Evolutionary conservation across 2,888 invertebrate species (phyloP).

Genomic region (Aspidapion aeneum): DNA sequence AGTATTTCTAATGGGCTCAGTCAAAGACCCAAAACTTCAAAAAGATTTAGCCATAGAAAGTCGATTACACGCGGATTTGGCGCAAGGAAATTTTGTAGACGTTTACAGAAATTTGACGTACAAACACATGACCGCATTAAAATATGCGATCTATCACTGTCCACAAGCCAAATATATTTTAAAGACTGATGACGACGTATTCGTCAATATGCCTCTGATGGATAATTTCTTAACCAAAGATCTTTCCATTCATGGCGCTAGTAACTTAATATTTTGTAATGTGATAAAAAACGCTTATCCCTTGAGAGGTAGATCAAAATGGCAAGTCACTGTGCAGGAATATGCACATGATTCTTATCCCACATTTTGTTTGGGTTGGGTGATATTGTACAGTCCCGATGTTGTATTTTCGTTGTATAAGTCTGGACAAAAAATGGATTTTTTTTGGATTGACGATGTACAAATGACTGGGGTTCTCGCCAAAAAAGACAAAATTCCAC

Average conservation of each 20-base stretch:
- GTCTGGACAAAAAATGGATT: conserved; percentile 55
- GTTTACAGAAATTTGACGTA: conserved; percentile 79
- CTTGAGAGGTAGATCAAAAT: conserved; percentile 63
- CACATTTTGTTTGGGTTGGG: conserved; percentile 70
- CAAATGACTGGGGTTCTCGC: conserved; percentile 64
- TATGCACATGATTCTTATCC: conserved; percentile 65
- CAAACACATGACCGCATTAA: conserved; percentile 79
- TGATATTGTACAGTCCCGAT: conserved; percentile 57
- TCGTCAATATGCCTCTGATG: conserved; percentile 64
- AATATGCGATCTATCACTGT: conserved; percentile 73
- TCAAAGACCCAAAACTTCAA: conserved; percentile 40
- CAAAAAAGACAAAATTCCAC: conserved; percentile 53
- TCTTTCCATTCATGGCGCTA: conserved; percentile 58
- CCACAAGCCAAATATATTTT: conserved; percentile 60
- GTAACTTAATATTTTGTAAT: conserved; percentile 62
- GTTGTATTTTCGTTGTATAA: conserved; percentile 52
- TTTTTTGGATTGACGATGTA: conserved; percentile 75
- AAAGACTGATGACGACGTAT: conserved; percentile 76
- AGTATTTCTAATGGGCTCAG: conserved; percentile 65
- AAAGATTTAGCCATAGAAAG: conserved; percentile 52
- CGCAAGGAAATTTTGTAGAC: conserved; percentile 75
- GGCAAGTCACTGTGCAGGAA: conserved; percentile 69
- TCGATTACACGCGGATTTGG: conserved; percentile 58
- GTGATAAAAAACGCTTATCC: conserved; percentile 36
- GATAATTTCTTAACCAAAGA: conserved; percentile 56